Percentiles rank a stretch among this genome's conserved stretches.
phyloP scores from a whole-genome alignment of 2,113 vertebrate genomes.

The Barnardius zonarius region DNA sequence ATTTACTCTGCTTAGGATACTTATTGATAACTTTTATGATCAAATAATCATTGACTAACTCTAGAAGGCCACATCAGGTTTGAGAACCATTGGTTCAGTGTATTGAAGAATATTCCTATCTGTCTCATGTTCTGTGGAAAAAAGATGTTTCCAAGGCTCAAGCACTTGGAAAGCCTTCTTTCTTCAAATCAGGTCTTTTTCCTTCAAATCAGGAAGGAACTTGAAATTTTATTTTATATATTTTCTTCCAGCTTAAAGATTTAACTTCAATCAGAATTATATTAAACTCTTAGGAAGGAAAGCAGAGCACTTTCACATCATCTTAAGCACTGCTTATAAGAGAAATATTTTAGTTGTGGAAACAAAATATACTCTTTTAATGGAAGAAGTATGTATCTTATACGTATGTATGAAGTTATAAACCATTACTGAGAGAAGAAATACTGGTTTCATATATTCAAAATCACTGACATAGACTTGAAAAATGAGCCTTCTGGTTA shows the following conservation, averaged over 20 bases:
- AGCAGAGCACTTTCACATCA: not conserved
- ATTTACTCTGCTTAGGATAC: not conserved
- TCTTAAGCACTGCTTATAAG: not conserved
- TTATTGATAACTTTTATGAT: not conserved
- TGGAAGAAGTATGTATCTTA: not conserved
- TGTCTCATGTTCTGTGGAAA: not conserved
- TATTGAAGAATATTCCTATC: not conserved
- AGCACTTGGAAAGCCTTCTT: not conserved
- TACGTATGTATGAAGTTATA: not conserved
- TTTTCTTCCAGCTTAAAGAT: not conserved
- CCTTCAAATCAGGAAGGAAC: not conserved
- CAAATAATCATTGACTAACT: not conserved
- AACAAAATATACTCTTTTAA: not conserved
- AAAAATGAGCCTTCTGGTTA: not conserved
- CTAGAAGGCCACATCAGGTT: not conserved
- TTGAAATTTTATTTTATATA: not conserved
- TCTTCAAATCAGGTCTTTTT: not conserved
- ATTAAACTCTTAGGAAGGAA: not conserved
- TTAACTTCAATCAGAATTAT: not conserved
- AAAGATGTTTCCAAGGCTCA: not conserved
- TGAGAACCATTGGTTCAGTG: not conserved
- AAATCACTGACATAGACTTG: not conserved
- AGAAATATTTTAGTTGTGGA: slow-evolving; percentile 24
- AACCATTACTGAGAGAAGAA: not conserved
- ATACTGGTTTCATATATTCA: not conserved